Conservation (phyloP, 1,140 invertebrate genomes). For the Prorops nasuta region DNA sequence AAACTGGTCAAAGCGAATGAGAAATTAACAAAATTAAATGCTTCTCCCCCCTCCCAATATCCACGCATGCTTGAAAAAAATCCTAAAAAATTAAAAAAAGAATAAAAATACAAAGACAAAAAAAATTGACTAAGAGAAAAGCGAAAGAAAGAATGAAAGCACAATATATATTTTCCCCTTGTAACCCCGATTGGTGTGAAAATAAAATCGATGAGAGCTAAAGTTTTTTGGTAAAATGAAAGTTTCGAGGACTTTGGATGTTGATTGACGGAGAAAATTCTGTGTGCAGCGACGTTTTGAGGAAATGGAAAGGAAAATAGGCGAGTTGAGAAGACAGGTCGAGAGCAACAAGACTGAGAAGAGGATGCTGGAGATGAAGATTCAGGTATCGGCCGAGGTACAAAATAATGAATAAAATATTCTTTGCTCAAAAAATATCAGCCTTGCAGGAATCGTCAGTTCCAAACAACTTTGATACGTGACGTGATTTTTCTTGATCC, state of each 20-base stretch:
- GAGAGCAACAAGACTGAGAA: slow-evolving; percentile 49
- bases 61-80: neutral
- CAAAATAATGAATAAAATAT: slow-evolving; percentile 7
- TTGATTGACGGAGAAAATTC: slow-evolving; percentile 39
- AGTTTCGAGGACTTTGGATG: too few relatives aligned
- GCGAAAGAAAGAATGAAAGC: too few relatives aligned
- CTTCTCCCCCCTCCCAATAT: slow-evolving; percentile 3
- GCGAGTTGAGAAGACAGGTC: slow-evolving; percentile 47
- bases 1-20: slow-evolving; percentile 44
- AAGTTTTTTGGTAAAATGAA: too few relatives aligned
- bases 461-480: too few relatives aligned
- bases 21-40: slow-evolving; percentile 37
- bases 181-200: too few relatives aligned
- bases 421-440: neutral
- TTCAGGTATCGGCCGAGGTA: slow-evolving; percentile 48
- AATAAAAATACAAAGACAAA: too few relatives aligned
- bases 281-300: slow-evolving; percentile 52
- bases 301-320: slow-evolving; percentile 53
- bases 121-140: too few relatives aligned
- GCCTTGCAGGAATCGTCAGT: too few relatives aligned
- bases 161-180: too few relatives aligned
- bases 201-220: too few relatives aligned
- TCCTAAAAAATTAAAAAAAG: too few relatives aligned
- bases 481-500: too few relatives aligned
- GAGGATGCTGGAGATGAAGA: slow-evolving; percentile 43